Conservation (phyloP, 2,113 vertebrate species). For the Sturnus vulgaris region DNA sequence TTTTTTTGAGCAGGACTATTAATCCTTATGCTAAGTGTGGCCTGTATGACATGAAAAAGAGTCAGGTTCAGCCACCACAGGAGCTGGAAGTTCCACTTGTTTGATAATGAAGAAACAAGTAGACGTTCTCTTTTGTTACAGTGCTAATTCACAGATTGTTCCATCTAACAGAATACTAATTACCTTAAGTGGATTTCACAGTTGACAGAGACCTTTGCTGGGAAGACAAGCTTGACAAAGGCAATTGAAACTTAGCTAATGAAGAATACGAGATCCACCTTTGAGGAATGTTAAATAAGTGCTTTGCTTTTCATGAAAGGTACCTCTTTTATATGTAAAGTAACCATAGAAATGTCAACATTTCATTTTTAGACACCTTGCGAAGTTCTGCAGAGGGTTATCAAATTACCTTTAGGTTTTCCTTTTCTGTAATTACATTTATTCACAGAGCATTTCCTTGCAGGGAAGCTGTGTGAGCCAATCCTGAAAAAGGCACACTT, state of each 20-base stretch:
- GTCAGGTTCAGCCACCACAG: background rate
- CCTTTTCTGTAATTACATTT: conserved; percentile 19
- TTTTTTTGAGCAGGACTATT: background rate
- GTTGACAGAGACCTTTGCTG: conserved; percentile 68
- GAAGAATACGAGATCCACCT: conserved; percentile 43
- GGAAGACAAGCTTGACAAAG: conserved; percentile 62
- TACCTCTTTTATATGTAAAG: conserved; percentile 46
- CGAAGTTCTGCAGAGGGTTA: conserved; percentile 39
- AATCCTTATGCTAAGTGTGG: background rate
- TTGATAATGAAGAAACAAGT: conserved; percentile 20
- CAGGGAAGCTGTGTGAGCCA: background rate
- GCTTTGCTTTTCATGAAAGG: conserved; percentile 22
- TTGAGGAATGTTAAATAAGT: conserved; percentile 63
- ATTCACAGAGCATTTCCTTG: conserved; percentile 12
- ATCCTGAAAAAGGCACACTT: background rate
- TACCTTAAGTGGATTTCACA: conserved; percentile 63
- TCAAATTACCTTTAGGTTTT: conserved; percentile 45
- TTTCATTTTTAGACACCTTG: conserved; percentile 22
- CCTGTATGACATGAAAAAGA: background rate
- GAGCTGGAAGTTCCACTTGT: background rate
- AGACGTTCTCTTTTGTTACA: conserved; percentile 30
- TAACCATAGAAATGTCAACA: conserved; percentile 35
- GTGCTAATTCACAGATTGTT: conserved; percentile 52
- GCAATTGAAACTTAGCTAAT: conserved; percentile 69
- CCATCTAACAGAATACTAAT: conserved; percentile 68